Base-by-base conservation (phyloP, 2,113 vertebrate genomes). In the Anarhynchus alexandrinus region DNA sequence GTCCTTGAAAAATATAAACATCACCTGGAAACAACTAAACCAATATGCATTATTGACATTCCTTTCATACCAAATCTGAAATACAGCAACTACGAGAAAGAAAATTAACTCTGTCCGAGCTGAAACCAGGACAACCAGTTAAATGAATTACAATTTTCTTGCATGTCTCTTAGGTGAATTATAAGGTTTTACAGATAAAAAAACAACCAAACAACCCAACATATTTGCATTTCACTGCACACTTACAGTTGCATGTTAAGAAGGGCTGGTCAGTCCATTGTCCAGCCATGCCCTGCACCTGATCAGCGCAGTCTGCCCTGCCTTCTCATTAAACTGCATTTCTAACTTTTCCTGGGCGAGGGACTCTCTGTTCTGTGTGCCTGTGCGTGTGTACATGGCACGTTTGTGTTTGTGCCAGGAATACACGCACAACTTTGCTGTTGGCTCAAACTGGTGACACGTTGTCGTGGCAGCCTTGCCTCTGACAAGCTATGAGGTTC, bases 251-350 rank as follows among this genome's bases (percentile, higher is more conserved):
- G 26, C 36, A 40, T 15, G 6, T 25, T 25, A 59, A 59, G 14
- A 9, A 51, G 38, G 6, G 29, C 22, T 26, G 3, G 10, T n/a
- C 1, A 0, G 66, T 30, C 29, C 2, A 14, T 57, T 58, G 29
- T 14, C 17, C 4, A 5, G 42, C 15, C 23, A 29, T 59, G 34
- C 10, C 29, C 29, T 65, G 22, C 42, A 52, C 11, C 25, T 34
- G 8, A 81, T 38, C 30, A 71, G 45, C 3, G 1, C 47, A 81
- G 16, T 29, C 69, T 58, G 21, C n/a, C 9, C 38, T 73, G 30
- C 42, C 12, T 67, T 81, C 43, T 52, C 36, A 58, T 40, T 86
- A 58, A 81, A 70, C 20, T 52, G 29, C 5, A 59, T 54, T 82
- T 71, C 57, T 65, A 59, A 64, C 25, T 47, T 82, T 32, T 36